A percentile compares a stretch with the other conserved stretches of the same genome.
Conservation (phyloP, 2,888 invertebrate species). For the Napeogenes inachia region DNA sequence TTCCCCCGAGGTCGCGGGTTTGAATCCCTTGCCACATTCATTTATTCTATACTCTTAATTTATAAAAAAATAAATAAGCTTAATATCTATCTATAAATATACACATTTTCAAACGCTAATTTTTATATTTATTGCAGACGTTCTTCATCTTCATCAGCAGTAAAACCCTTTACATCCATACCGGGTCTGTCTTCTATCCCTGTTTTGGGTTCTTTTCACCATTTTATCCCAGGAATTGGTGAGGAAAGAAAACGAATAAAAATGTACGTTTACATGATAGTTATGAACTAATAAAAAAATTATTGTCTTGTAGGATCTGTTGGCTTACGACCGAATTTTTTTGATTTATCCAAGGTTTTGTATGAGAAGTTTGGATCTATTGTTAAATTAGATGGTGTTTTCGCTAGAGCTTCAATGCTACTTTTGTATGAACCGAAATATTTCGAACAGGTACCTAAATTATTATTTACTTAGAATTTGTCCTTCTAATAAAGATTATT, state of each 20-base stretch:
- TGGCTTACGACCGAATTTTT: constrained; percentile 47
- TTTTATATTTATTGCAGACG: constrained; percentile 16
- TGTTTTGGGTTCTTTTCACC: constrained; percentile 54
- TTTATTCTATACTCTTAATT: too few species aligned
- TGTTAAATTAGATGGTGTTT: constrained; percentile 55
- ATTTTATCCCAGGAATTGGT: constrained; percentile 60
- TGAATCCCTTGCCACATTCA: too few species aligned
- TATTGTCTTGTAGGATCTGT: constrained; percentile 44
- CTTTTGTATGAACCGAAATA: constrained; percentile 57
- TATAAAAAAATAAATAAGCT: too few species aligned
- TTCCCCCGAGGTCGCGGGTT: too few species aligned
- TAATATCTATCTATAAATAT: too few species aligned
- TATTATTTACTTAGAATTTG: background rate
- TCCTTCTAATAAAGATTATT: background rate
- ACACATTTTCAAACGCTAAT: too few species aligned
- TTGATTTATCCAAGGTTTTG: constrained; percentile 42
- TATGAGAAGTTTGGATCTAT: constrained; percentile 52
- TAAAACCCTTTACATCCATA: constrained; percentile 51
- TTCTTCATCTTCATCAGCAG: constrained; percentile 28
- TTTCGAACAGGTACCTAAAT: constrained; percentile 45
- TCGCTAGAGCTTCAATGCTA: constrained; percentile 51
- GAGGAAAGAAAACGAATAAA: constrained; percentile 22
- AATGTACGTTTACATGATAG: background rate
- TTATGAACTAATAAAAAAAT: background rate
- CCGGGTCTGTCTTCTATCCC: constrained; percentile 60